Evolutionary conservation across 2,797 vertebrate species (phyloP).

Genomic region (Amazonetta brasiliensis): DNA sequence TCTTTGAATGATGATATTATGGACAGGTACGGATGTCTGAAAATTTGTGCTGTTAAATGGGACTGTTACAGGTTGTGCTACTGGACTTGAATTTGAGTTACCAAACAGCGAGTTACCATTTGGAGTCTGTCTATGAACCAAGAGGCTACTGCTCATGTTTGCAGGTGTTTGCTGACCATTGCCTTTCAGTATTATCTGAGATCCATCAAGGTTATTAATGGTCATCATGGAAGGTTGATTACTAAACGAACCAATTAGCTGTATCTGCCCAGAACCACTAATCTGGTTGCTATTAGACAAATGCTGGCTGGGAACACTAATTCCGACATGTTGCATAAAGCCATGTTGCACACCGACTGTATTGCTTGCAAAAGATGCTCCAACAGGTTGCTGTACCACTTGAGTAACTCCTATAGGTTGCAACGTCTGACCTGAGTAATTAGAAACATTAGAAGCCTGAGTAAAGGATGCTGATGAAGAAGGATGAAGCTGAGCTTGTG

Average conservation of each 20-base stretch:
- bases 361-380: constrained; percentile 86
- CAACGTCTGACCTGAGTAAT: constrained; percentile 87
- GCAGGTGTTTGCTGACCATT: constrained; percentile 82
- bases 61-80: constrained; percentile 90
- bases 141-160: constrained; percentile 81
- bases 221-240: constrained; percentile 93
- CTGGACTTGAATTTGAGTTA: constrained; percentile 86
- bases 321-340: constrained; percentile 91
- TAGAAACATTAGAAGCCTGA: constrained; percentile 88
- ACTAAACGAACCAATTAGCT: constrained; percentile 93
- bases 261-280: constrained; percentile 90
- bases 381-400: constrained; percentile 84
- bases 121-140: constrained; percentile 82
- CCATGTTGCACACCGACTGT: constrained; percentile 88
- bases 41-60: constrained; percentile 93
- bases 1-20: constrained; percentile 98
- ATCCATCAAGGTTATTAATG: constrained; percentile 93
- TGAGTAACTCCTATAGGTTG: constrained; percentile 89
- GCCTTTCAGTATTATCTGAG: constrained; percentile 93
- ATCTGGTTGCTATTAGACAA: constrained; percentile 88
- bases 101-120: constrained; percentile 85
- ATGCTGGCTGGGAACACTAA: constrained; percentile 89
- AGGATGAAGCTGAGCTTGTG: constrained; percentile 87
- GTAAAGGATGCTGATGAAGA: constrained; percentile 95
- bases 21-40: constrained; percentile 89